Evolutionary conservation across 37 sponge, comb jelly and placozoan genomes (phyloP).

Genomic region (Theonella swinhoei): DNA sequence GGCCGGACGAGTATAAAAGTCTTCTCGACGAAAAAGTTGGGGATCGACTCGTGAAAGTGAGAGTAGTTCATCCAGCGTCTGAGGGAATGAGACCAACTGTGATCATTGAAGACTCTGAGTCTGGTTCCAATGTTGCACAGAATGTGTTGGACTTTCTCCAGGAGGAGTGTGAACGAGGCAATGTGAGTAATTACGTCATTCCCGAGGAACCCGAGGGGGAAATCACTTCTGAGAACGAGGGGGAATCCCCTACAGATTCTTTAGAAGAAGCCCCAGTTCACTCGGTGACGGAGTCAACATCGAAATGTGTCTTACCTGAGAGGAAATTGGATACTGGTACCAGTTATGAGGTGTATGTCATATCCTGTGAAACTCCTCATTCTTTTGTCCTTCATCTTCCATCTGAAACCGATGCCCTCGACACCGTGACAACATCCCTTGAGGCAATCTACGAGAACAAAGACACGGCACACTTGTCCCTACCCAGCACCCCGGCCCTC

Average conservation of each 20-base stretch:
- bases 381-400: constrained; percentile 47
- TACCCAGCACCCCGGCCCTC: background rate
- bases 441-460: background rate
- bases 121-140: constrained; percentile 36
- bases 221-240: background rate
- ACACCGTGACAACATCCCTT: constrained; percentile 9
- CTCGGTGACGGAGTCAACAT: background rate
- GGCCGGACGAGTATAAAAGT: constrained; percentile 61
- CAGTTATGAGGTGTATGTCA: constrained; percentile 20
- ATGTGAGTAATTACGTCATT: constrained; percentile 9
- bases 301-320: background rate
- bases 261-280: background rate
- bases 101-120: constrained; percentile 24
- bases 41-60: constrained; percentile 27
- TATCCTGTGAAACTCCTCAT: constrained; percentile 14
- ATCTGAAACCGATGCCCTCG: background rate
- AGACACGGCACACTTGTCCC: background rate
- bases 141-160: constrained; percentile 59
- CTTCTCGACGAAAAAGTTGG: constrained; percentile 31
- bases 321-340: background rate
- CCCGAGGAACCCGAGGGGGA: constrained; percentile 3
- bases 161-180: constrained; percentile 62
- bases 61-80: constrained; percentile 54
- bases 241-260: background rate
- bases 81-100: constrained; percentile 64